Conservation (phyloP, 2,797 vertebrate genomes). For the Danio kyathit region DNA sequence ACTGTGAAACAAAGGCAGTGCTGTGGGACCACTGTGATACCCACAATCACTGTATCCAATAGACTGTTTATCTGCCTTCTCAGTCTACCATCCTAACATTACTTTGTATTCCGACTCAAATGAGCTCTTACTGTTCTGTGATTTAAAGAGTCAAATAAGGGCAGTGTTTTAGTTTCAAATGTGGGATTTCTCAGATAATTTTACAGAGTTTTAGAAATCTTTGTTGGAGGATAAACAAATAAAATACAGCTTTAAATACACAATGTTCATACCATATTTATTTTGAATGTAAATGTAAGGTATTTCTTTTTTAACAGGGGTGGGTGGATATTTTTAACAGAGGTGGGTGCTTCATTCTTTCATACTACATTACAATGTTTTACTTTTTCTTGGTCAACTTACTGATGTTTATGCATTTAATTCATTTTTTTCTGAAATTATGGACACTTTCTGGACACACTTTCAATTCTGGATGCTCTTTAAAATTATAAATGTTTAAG, state of each 20-base stretch:
- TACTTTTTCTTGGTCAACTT: too few species aligned
- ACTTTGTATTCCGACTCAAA: neutral
- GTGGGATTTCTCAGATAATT: neutral
- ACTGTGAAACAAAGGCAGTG: slow-evolving; percentile 16
- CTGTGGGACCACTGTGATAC: neutral
- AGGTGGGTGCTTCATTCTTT: too few species aligned
- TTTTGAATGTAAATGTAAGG: too few species aligned
- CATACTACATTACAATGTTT: too few species aligned
- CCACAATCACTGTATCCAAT: neutral
- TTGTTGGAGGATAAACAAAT: neutral
- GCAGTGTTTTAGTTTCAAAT: neutral
- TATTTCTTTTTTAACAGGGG: too few species aligned
- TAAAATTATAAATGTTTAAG: too few species aligned
- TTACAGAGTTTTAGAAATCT: neutral
- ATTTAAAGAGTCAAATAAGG: neutral
- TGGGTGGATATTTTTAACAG: too few species aligned
- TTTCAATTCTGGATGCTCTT: too few species aligned
- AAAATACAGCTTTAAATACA: neutral
- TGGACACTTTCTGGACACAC: too few species aligned
- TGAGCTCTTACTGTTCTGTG: neutral
- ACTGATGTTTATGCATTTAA: too few species aligned
- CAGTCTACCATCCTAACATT: neutral
- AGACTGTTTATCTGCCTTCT: neutral
- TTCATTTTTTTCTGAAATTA: too few species aligned
- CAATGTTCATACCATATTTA: too few species aligned